Conservation (phyloP, 2,888 invertebrate genomes). For the Perizoma affinitatum region DNA sequence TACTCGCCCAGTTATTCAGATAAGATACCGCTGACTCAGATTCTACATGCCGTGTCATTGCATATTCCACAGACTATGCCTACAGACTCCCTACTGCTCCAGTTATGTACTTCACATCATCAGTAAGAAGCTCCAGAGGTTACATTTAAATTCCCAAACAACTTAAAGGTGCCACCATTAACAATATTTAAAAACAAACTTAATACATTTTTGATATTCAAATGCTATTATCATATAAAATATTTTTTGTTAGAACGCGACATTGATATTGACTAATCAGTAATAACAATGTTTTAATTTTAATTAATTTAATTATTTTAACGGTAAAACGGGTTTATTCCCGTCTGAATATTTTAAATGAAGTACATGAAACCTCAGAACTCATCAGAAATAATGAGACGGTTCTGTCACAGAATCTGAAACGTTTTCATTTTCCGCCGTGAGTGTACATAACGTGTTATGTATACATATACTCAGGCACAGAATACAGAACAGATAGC, state of each 20-base stretch:
- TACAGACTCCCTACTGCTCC: not conserved
- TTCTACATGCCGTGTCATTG: not conserved
- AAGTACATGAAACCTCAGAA: not conserved
- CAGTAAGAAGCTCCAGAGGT: too few relatives aligned
- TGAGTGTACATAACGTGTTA: constrained; percentile 20
- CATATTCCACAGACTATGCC: not conserved
- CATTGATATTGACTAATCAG: too few relatives aligned
- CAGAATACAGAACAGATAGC: not conserved
- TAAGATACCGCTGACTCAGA: constrained; percentile 11
- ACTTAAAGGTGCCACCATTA: too few relatives aligned
- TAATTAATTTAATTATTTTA: too few relatives aligned
- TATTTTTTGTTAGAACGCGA: too few relatives aligned
- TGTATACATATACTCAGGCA: constrained; percentile 1
- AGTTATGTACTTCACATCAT: too few relatives aligned
- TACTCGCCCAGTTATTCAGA: constrained; percentile 21
- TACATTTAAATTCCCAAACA: too few relatives aligned
- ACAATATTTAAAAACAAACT: too few relatives aligned
- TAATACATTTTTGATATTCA: too few relatives aligned
- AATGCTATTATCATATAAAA: too few relatives aligned
- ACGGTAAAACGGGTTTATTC: too few relatives aligned
- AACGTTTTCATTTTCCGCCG: constrained; percentile 15
- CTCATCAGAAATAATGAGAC: constrained; percentile 23
- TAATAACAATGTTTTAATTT: too few relatives aligned
- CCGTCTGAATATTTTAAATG: constrained; percentile 5
- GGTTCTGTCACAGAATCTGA: constrained; percentile 16